Conservation (phyloP, 2,888 invertebrate species). For the Scaptomyza reducta region DNA sequence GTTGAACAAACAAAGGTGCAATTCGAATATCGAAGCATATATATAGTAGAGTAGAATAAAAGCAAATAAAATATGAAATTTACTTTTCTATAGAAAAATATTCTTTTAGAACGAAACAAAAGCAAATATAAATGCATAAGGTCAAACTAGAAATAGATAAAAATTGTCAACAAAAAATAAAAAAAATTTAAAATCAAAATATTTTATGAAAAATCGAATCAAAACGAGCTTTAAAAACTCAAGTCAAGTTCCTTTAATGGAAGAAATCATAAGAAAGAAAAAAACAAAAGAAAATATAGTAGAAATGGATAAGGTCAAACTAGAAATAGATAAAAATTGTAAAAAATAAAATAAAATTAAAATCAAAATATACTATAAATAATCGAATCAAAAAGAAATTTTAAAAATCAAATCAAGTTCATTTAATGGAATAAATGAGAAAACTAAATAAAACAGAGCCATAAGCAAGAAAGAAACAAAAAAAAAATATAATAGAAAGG, state of each 20-base stretch:
- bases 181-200: no score
- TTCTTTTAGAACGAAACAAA: not conserved
- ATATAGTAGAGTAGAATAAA: not conserved
- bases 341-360: no score
- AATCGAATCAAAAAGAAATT: no score
- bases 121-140: not conserved
- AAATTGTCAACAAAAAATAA: no score
- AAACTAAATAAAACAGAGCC: not conserved
- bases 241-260: not conserved
- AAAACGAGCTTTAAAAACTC: not conserved
- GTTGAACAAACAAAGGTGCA: constrained; percentile 21
- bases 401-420: no score
- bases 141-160: not conserved
- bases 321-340: no score
- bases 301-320: no score
- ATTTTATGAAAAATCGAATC: no score
- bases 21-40: constrained; percentile 2
- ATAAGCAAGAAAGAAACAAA: not conserved
- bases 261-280: no score
- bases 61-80: not conserved
- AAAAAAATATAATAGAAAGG: no score
- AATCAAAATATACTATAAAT: no score
- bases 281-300: no score
- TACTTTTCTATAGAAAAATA: not conserved
- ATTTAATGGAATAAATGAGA: not conserved